phyloP scores from a whole-genome alignment of 2,888 invertebrate species.

The Megaustenia siamemsis region DNA sequence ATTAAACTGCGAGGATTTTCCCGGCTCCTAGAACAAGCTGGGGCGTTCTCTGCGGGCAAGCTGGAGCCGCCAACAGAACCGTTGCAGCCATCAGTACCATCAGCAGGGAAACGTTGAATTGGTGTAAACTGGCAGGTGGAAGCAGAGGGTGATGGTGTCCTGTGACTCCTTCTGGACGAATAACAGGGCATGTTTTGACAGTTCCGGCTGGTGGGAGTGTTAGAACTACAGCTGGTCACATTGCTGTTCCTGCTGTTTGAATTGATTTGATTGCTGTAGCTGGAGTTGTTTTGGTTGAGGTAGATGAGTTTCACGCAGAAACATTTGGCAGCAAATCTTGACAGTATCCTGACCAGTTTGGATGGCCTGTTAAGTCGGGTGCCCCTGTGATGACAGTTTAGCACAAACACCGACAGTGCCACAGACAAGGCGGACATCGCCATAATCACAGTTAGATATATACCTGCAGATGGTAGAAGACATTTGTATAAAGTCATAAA shows the following conservation, averaged over 20 bases:
- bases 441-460: conserved; percentile 81
- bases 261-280: not conserved
- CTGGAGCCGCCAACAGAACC: conserved; percentile 15
- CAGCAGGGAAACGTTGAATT: not conserved
- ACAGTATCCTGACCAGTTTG: conserved; percentile 70
- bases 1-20: conserved; percentile 43
- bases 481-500: too few relatives aligned
- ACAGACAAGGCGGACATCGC: conserved; percentile 80
- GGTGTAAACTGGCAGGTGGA: not conserved
- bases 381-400: conserved; percentile 80
- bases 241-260: conserved; percentile 2
- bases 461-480: conserved; percentile 68
- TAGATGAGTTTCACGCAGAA: conserved; percentile 66
- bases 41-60: not conserved
- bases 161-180: conserved; percentile 17
- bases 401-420: conserved; percentile 80
- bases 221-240: not conserved
- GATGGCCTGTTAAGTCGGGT: conserved; percentile 73
- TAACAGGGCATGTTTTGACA: conserved; percentile 16
- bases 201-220: not conserved
- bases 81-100: not conserved
- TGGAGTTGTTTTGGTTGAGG: conserved; percentile 9
- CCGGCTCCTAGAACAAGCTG: not conserved
- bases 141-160: not conserved
- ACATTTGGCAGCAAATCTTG: conserved; percentile 61